Evolutionary conservation across 2,113 vertebrate genomes (phyloP), one percentile per base, ranked within the genome.

Genomic region (Thryonomys swinderianus): DNA sequence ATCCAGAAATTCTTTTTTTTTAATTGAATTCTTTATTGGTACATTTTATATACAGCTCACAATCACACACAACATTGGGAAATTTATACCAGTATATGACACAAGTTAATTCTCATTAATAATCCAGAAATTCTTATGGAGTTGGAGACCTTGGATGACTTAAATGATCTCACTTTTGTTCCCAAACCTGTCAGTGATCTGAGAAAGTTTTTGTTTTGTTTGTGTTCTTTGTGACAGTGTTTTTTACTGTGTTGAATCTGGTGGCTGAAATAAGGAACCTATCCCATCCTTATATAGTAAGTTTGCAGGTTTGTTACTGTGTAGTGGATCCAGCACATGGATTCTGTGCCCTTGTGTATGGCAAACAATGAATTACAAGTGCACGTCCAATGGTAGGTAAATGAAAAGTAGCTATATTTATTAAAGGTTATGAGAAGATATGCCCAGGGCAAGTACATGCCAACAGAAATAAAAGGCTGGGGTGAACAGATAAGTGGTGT

Each of bases 1-100:
- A 71, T 85, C 69, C 0, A 83, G 85, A 95, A 84, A 90, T 95
- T 95, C 25, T 67, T 88, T n/a, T n/a, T n/a, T n/a, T n/a, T n/a
- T n/a, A n/a, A n/a, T n/a, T n/a, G n/a, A n/a, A n/a, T n/a, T n/a
- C n/a, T n/a, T n/a, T n/a, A n/a, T n/a, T n/a, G n/a, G n/a, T n/a
- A n/a, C n/a, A n/a, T n/a, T n/a, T n/a, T n/a, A n/a, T n/a, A n/a
- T n/a, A n/a, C n/a, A n/a, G n/a, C n/a, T n/a, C n/a, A n/a, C n/a
- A n/a, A n/a, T n/a, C n/a, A n/a, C n/a, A n/a, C n/a, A n/a, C n/a
- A n/a, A n/a, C n/a, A n/a, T n/a, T n/a, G n/a, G n/a, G n/a, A n/a
- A n/a, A n/a, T n/a, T n/a, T n/a, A n/a, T n/a, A n/a, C n/a, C n/a
- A n/a, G n/a, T n/a, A n/a, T n/a, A n/a, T n/a, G n/a, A n/a, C n/a